phyloP scores from a whole-genome alignment of 2,888 invertebrate genomes.

The Agonum fuliginosum region DNA sequence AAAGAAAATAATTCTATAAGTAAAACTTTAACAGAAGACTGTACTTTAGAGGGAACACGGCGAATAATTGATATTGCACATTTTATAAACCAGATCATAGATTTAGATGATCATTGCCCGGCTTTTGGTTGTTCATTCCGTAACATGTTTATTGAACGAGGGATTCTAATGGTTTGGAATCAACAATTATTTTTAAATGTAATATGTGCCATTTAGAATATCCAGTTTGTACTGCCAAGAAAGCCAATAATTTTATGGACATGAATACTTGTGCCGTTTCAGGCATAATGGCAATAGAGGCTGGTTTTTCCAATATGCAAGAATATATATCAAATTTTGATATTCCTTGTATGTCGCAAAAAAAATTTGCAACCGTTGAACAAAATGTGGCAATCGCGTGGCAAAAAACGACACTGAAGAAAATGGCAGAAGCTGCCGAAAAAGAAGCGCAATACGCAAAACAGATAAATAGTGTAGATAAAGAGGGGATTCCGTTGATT shows the following conservation, averaged over 20 bases:
- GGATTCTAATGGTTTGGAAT: slow-evolving; percentile 4
- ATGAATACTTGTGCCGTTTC: slow-evolving; percentile 38
- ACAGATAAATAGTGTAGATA: too few relatives aligned
- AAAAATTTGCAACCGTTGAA: not conserved
- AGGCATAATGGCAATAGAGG: slow-evolving; percentile 34
- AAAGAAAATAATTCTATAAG: too few relatives aligned
- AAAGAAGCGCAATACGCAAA: too few relatives aligned
- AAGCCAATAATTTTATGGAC: not conserved
- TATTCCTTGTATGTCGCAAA: slow-evolving; percentile 30
- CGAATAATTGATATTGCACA: slow-evolving; percentile 20
- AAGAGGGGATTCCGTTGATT: too few relatives aligned
- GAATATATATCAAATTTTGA: slow-evolving; percentile 23
- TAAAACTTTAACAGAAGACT: too few relatives aligned
- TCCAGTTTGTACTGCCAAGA: not conserved
- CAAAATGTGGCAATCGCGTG: not conserved
- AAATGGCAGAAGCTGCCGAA: too few relatives aligned
- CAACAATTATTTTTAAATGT: slow-evolving; percentile 14
- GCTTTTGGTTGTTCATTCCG: slow-evolving; percentile 13
- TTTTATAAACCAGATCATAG: slow-evolving; percentile 7
- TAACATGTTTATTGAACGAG: slow-evolving; percentile 2
- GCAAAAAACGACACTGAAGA: slow-evolving; percentile 22
- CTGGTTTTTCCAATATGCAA: slow-evolving; percentile 31
- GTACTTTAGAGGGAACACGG: too few relatives aligned
- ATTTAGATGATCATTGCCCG: slow-evolving; percentile 9
- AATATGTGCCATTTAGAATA: slow-evolving; percentile 37